Evolutionary conservation across 2,113 vertebrate genomes (phyloP), one percentile per base, ranked within the genome.

Genomic region (Nanorana parkeri): DNA sequence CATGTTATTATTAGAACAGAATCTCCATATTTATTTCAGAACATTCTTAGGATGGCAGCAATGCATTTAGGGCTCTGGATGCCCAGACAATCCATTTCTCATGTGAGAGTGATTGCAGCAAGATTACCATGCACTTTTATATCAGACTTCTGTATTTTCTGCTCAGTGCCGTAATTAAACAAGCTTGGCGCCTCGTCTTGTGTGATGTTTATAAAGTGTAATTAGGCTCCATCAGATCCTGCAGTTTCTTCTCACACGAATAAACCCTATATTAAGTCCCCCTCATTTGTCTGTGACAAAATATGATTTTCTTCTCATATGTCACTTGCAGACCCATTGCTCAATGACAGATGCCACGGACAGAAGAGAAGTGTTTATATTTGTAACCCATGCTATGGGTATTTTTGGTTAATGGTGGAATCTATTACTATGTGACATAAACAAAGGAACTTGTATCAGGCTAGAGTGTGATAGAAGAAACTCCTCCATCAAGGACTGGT

Each of bases 111-210:
- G 16, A 80, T 52, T 71, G 68, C 21, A 11, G 32, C 17, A 32
- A 24, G 64, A 68, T 56, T 79, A 60, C 16, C 20, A 5, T 23
- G 23, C 55, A 61, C n/a, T 24, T 63, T 63, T 11, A 17, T 64
- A 28, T 47, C 11, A 21, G 5, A n/a, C 55, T 28, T 80, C 16
- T 80, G 56, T 64, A 47, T 21, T 63, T 41, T 26, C 55, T 72
- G 68, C 32, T 72, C 16, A 61, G 17, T 21, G 56, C 23, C 5
- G 23, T 64, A 63, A 80, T 71, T 80, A 69, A 71, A 80, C 78
- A 80, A 80, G 5, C 67, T 69, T 19, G 78, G 78, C 68, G 78
- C 78, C 78, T 80, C 10, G 78, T 64, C 56, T 69, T 29, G 17
- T 72, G 28, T 7, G 26, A 52, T 80, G 78, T 72, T 80, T 54